These are phyloP conservation scores for Diachrysia chrysitis DNA, from an alignment of 2,888 invertebrate genomes.

Conservation along the genomic window DNA sequence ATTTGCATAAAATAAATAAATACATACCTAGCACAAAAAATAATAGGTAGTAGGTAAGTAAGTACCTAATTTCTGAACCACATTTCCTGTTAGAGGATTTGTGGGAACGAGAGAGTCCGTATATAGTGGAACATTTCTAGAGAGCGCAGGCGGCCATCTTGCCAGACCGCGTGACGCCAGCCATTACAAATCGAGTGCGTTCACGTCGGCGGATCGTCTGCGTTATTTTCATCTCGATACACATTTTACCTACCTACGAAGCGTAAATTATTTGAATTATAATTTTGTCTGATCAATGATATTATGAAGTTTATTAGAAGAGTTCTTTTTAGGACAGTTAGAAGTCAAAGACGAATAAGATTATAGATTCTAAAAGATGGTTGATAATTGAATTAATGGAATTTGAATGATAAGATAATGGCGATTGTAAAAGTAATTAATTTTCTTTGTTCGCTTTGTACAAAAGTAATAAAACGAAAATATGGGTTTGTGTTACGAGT, in stretches of 20 bases:
- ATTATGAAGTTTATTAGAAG: neutral
- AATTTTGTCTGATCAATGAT: constrained; percentile 12
- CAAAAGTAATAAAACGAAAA: constrained; percentile 25
- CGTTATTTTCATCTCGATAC: constrained; percentile 65
- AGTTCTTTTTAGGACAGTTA: neutral
- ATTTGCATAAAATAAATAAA: constrained; percentile 29
- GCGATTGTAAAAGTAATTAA: neutral
- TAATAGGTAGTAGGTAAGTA: constrained; percentile 33
- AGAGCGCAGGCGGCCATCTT: constrained; percentile 80
- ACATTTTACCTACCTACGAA: constrained; percentile 45
- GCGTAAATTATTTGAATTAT: constrained; percentile 46
- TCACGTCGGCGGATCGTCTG: constrained; percentile 63
- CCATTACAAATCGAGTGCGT: constrained; percentile 83
- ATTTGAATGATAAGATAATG: neutral
- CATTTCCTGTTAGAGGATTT: constrained; percentile 62
- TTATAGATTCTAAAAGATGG: no score
- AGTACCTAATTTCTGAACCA: constrained; percentile 43
- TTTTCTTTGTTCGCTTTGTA: neutral
- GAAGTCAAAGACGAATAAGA: neutral
- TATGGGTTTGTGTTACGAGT: constrained; percentile 47
- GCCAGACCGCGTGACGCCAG: constrained; percentile 89
- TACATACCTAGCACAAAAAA: constrained; percentile 39
- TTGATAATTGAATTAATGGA: neutral
- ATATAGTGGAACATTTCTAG: constrained; percentile 75
- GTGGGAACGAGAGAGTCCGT: constrained; percentile 70